These are phyloP conservation scores for Muntiacus reevesi DNA, from an alignment of 2,113 vertebrate species.

Conservation along the genomic window DNA sequence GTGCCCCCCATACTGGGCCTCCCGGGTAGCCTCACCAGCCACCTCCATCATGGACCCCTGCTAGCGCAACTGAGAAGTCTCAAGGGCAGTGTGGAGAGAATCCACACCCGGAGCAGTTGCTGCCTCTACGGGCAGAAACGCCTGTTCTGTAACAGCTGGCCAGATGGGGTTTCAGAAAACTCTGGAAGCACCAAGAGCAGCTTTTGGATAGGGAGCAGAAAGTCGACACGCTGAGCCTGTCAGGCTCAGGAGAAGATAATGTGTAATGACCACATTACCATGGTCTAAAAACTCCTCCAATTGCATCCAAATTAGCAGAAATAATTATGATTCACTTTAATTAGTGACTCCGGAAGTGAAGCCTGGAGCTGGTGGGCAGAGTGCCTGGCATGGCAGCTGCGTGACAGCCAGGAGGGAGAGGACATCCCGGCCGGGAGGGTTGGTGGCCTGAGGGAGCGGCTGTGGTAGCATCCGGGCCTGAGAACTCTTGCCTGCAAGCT, in stretches of 20 bases:
- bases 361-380: conserved; percentile 52
- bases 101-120: neutral
- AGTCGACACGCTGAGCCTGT: neutral
- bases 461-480: neutral
- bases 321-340: conserved; percentile 71
- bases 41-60: neutral
- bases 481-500: neutral
- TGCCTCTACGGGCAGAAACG: neutral
- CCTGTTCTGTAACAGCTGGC: neutral
- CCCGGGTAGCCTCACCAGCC: neutral
- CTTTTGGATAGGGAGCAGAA: conserved; percentile 55
- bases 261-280: conserved; percentile 63
- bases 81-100: neutral
- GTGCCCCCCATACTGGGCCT: neutral
- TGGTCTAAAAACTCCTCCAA: conserved; percentile 55
- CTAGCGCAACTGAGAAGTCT: neutral
- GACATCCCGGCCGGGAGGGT: neutral
- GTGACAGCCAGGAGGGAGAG: neutral
- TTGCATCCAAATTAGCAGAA: conserved; percentile 72
- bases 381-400: conserved; percentile 45
- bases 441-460: neutral
- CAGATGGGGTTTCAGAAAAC: neutral
- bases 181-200: neutral
- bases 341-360: conserved; percentile 63
- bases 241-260: conserved; percentile 54